These are phyloP conservation scores for Augochlorella aurata DNA, from an alignment of 2,888 invertebrate species.

Conservation along the genomic window DNA sequence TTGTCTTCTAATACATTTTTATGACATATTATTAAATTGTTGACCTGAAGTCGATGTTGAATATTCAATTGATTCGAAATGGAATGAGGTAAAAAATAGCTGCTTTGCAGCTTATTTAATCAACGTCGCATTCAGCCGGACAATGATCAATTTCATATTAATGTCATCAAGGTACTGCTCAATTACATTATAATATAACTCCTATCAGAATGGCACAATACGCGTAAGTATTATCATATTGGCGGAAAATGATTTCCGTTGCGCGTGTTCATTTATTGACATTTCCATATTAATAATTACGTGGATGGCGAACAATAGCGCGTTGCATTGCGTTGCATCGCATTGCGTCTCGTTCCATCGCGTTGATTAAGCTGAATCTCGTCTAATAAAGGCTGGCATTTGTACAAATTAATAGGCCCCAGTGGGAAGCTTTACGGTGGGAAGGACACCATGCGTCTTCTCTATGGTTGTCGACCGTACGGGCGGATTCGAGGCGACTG, in stretches of 20 bases:
- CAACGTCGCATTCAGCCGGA: neutral
- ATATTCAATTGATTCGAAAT: neutral
- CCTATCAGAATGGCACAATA: neutral
- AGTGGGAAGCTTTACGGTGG: slow-evolving; percentile 59
- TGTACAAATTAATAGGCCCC: slow-evolving; percentile 71
- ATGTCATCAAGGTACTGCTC: slow-evolving; percentile 6
- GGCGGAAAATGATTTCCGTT: slow-evolving; percentile 5
- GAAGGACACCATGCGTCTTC: slow-evolving; percentile 72
- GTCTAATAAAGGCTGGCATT: slow-evolving; percentile 69
- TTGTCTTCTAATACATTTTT: neutral
- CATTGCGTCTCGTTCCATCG: no score
- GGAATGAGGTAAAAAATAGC: neutral
- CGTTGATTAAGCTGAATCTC: slow-evolving; percentile 36
- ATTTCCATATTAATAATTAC: neutral
- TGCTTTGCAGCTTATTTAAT: neutral
- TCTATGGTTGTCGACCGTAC: slow-evolving; percentile 58
- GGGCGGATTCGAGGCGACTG: slow-evolving; percentile 74
- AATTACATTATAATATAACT: slow-evolving; percentile 4
- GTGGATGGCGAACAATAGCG: slow-evolving; percentile 3
- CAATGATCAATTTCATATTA: neutral
- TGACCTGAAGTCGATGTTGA: neutral
- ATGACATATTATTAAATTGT: no score
- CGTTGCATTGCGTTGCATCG: slow-evolving; percentile 25
- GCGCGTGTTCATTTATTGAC: neutral
- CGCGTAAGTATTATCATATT: slow-evolving; percentile 1